Evolutionary conservation across 2,797 vertebrate genomes (phyloP).

Genomic region (Tangara arthus): DNA sequence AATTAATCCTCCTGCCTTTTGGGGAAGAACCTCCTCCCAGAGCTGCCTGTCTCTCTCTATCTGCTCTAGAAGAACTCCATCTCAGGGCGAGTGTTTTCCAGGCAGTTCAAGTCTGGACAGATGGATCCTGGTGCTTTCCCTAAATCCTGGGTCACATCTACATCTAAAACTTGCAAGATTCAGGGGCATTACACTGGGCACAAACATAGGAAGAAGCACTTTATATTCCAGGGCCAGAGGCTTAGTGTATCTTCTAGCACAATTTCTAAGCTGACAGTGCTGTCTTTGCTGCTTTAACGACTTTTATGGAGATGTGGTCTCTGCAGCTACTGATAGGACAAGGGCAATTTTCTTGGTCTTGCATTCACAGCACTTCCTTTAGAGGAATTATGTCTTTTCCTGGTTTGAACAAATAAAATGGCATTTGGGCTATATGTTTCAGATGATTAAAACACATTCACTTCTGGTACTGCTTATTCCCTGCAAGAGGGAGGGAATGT

Average conservation of each 20-base stretch:
- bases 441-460: slow-evolving; percentile 56
- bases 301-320: slow-evolving; percentile 9
- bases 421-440: slow-evolving; percentile 37
- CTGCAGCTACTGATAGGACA: slow-evolving; percentile 41
- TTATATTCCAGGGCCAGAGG: neutral
- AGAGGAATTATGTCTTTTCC: slow-evolving; percentile 37
- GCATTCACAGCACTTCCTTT: slow-evolving; percentile 12
- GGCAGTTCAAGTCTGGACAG: neutral
- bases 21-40: neutral
- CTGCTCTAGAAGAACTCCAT: neutral
- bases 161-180: neutral
- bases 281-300: neutral
- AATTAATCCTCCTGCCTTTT: neutral
- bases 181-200: neutral
- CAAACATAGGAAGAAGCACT: neutral
- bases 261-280: neutral
- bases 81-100: neutral
- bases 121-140: neutral
- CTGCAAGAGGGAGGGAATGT: slow-evolving; percentile 35
- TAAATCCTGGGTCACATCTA: neutral
- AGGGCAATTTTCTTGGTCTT: slow-evolving; percentile 20
- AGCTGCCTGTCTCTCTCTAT: neutral
- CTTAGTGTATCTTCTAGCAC: neutral
- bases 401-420: slow-evolving; percentile 42
- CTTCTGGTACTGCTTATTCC: slow-evolving; percentile 37